These are phyloP conservation scores for Sarcophaga bullata DNA, from an alignment of 1,140 invertebrate genomes.

Conservation along the genomic window DNA sequence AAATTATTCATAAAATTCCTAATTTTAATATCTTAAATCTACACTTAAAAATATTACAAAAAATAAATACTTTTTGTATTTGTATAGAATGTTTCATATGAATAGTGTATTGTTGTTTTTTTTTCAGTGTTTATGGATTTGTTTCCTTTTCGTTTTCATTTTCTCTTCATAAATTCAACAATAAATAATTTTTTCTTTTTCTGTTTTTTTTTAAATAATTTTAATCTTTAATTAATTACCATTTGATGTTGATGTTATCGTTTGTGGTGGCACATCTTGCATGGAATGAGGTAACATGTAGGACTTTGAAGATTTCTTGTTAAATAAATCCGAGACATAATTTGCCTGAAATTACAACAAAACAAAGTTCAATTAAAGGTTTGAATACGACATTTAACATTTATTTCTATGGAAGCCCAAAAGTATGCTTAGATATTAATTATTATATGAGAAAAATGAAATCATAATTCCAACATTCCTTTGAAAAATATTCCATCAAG, in stretches of 20 bases:
- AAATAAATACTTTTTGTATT: slow-evolving; percentile 16
- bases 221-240: slow-evolving; percentile 24
- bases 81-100: slow-evolving; percentile 26
- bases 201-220: not conserved
- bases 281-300: slow-evolving; percentile 53
- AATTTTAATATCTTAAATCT: not conserved
- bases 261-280: slow-evolving; percentile 50
- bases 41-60: not conserved
- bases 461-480: too few species aligned
- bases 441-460: not conserved
- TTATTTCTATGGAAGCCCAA: not conserved
- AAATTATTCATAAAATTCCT: not conserved
- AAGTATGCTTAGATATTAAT: slow-evolving; percentile 10
- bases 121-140: not conserved
- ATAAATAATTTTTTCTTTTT: too few species aligned
- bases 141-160: too few species aligned
- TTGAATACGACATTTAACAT: not conserved
- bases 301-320: slow-evolving; percentile 46
- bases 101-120: not conserved
- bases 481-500: too few species aligned
- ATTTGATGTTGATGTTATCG: slow-evolving; percentile 25
- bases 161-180: not conserved
- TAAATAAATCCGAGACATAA: slow-evolving; percentile 59
- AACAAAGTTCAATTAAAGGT: slow-evolving; percentile 2
- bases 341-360: slow-evolving; percentile 52